phyloP scores from a whole-genome alignment of 2,113 vertebrate genomes.

The Scolopax mira region DNA sequence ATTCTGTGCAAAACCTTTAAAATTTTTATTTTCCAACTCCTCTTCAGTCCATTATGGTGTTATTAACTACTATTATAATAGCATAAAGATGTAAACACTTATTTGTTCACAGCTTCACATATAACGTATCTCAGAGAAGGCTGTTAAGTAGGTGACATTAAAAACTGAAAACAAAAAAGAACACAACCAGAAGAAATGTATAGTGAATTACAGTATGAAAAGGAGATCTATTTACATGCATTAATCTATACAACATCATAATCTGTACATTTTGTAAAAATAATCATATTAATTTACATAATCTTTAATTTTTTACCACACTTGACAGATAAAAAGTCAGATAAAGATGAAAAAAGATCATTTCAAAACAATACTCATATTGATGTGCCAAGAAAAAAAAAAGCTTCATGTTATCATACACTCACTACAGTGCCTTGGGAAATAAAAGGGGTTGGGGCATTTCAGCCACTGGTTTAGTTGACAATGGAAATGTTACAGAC shows the following conservation, averaged over 20 bases:
- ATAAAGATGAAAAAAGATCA: background rate
- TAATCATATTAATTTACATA: conserved; percentile 54
- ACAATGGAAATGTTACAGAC: background rate
- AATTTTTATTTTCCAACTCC: conserved; percentile 44
- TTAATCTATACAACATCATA: conserved; percentile 47
- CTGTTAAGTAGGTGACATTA: conserved; percentile 1
- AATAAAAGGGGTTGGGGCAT: background rate
- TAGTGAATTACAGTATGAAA: conserved; percentile 38
- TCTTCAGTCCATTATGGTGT: background rate
- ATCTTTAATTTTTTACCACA: conserved; percentile 21
- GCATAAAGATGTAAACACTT: conserved; percentile 47
- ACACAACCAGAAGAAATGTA: background rate
- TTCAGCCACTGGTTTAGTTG: background rate
- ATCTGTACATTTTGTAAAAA: conserved; percentile 63
- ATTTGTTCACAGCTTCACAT: conserved; percentile 55
- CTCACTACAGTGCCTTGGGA: background rate
- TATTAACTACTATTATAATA: background rate
- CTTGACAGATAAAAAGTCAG: background rate
- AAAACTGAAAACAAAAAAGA: background rate
- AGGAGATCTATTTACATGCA: conserved; percentile 45
- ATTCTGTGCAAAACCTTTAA: conserved; percentile 40
- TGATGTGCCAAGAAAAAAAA: background rate
- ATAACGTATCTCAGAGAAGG: background rate
- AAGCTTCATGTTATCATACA: background rate
- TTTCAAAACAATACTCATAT: background rate